Evolutionary conservation across 1,140 invertebrate genomes (phyloP), one percentile per base, ranked within the genome.

Genomic region (Octopus sinensis): DNA sequence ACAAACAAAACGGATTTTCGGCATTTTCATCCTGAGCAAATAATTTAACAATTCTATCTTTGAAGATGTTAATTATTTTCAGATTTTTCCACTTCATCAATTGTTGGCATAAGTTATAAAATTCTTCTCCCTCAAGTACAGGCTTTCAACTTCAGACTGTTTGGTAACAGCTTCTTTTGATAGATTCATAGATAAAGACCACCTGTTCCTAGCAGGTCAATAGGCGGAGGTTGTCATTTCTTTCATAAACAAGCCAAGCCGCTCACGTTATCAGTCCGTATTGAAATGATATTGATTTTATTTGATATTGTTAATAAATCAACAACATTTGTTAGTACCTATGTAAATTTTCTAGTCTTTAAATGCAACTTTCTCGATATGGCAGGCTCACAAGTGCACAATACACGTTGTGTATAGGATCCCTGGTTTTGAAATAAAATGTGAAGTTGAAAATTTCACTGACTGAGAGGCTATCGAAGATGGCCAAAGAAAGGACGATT

Each of bases 11-110:
- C 89, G 79, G 76, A 88, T 43, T 89, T 23, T 84, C 83, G 54
- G 86, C 84, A 85, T 91, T 91, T 82, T 92, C 91, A 89, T 92
- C 91, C 89, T 91, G 90, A 79, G 91, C 91, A 89, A 91, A 92
- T 83, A 92, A 89, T 84, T 92, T 92, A 9, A 92, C 90, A 23
- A 90, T 85, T 81, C 91, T 86, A 30, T 90, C 86, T 62, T 86
- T 86, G 82, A 91, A 88, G n/a, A 85, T 83, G 4, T 87, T 85
- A 80, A 90, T 83, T 30, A 91, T 92, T 80, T 90, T 86, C 0
- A 91, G 82, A 80, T 88, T 92, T 78, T 43, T 43, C 92, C 91
- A 81, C 90, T 89, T 91, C 91, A 92, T 91, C 91, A 92, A 80
- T 91, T 88, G 79, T 91, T 91, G 30, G 90, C 88, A 84, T 92